Base-by-base conservation (phyloP, 1,140 invertebrate species). In the Zelostemma sp. region DNA sequence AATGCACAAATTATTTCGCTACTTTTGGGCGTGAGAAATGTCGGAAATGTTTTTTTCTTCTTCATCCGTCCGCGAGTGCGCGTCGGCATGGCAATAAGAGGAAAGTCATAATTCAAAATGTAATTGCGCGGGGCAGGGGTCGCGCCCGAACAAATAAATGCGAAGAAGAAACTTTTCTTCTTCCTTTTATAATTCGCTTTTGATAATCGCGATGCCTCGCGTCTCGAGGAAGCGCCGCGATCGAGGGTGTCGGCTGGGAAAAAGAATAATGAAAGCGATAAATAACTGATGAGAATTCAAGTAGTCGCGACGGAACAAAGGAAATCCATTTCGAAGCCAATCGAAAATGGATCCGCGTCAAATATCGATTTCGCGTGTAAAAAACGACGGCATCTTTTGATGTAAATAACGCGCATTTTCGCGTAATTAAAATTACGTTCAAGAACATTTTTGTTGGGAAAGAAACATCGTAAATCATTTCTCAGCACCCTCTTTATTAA, bases 241-340 rank as follows among this genome's bases (percentile, higher is more conserved):
- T 50, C 31, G 63, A 65, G 69, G 59, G 66, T 45, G 57, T 60
- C 19, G 41, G 1, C 17, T 43, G 6, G 28, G 54, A 56, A 47
- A 54, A 68, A 65, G 58, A 75, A 45, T 75, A 75, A 75, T 80
- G 78, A 80, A 77, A 78, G 62, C 72, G 12, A 77, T 80, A 80
- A 80, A 80, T 78, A 78, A 80, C 76, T 78, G 76, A 80, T 76
- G 78, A 69, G 65, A 59, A 74, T 71, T 69, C 64, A 58, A 76
- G 58, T 61, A 65, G n/a, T 19, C 18, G 16, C 35, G 21, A 11
- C 18, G 31, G 45, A 19, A 59, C 56, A 60, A 57, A 49, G 46
- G 14, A 35, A 67, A 68, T 65, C 60, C 75, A 75, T 71, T 63
- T 71, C 28, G 61, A 16, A 15, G 56, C 25, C 14, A 31, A 75